These are phyloP conservation scores for Aphelenchoides besseyi DNA, from an alignment of 1,140 invertebrate species.

Conservation along the genomic window DNA sequence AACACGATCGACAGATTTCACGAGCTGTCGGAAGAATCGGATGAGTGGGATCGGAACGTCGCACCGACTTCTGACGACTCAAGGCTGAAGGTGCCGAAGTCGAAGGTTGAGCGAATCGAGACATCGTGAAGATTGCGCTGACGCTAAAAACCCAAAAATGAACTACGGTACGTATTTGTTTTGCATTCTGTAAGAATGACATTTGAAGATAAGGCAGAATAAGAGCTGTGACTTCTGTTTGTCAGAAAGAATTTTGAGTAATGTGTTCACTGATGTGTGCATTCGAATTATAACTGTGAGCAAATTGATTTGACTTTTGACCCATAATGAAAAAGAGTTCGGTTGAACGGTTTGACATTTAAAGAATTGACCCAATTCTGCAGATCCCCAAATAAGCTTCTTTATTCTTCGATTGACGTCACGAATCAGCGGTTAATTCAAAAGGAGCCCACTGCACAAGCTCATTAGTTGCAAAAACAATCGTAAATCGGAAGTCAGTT, in stretches of 20 bases:
- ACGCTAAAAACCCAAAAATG: conserved; percentile 6
- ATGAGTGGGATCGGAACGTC: conserved; percentile 38
- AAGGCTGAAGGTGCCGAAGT: neutral
- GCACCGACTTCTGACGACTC: conserved; percentile 33
- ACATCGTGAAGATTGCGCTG: neutral
- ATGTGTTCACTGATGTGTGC: conserved; percentile 4
- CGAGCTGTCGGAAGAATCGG: conserved; percentile 44
- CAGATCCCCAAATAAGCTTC: neutral
- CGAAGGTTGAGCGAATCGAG: conserved; percentile 1
- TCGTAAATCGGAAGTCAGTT: neutral
- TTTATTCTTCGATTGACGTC: neutral
- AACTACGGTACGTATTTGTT: neutral
- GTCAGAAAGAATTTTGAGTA: neutral
- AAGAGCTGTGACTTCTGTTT: neutral
- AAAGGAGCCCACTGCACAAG: neutral
- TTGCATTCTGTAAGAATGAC: neutral
- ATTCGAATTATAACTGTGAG: neutral
- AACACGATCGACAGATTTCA: conserved; percentile 56
- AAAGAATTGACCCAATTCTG: no score
- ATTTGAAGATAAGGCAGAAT: neutral
- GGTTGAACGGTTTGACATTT: neutral
- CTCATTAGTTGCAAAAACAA: neutral
- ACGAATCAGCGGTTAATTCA: no score
- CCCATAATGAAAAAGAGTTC: neutral
- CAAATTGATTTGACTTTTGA: neutral